phyloP scores from a whole-genome alignment of 2,797 vertebrate species.

The Oreochromis grahami region DNA sequence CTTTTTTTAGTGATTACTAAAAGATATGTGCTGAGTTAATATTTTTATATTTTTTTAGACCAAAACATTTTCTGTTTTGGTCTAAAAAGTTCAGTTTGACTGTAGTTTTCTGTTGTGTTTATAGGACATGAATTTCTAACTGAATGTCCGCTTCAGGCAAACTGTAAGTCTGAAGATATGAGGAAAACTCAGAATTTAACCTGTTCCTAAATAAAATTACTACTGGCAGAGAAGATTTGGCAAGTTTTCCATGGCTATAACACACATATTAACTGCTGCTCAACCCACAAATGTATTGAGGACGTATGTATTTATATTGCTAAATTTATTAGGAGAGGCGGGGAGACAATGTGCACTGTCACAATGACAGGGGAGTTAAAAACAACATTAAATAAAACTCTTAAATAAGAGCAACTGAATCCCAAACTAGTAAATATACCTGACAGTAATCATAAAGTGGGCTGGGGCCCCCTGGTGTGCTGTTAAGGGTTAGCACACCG shows the following conservation, averaged over 20 bases:
- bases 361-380: not conserved
- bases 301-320: not conserved
- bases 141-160: not conserved
- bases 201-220: accelerated
- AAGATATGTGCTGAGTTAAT: accelerated
- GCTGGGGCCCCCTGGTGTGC: not conserved
- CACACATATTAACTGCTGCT: accelerated
- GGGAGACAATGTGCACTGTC: not conserved
- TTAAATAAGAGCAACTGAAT: not conserved
- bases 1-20: not conserved
- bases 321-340: not conserved
- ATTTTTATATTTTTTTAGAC: not conserved
- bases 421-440: not conserved
- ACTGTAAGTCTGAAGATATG: not conserved
- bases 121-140: not conserved
- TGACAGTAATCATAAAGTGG: not conserved
- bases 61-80: not conserved
- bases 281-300: not conserved
- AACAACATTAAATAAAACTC: accelerated
- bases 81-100: not conserved
- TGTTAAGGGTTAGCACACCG: too few species aligned
- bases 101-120: not conserved
- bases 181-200: not conserved
- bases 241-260: not conserved
- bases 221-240: not conserved